Conservation (phyloP, 2,113 vertebrate species). For the Saguinus midas region DNA sequence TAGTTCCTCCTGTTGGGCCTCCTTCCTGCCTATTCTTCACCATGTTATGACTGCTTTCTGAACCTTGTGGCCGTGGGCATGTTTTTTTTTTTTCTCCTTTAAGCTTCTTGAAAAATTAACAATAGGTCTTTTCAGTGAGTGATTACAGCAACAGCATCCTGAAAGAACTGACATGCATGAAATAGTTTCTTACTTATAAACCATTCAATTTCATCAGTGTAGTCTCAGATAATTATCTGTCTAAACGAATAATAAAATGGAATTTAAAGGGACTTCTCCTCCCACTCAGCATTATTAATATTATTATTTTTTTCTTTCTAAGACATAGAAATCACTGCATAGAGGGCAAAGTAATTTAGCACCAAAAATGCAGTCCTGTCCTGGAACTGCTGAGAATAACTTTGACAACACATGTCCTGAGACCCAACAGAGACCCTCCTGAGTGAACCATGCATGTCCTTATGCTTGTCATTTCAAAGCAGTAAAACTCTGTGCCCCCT, state of each 20-base stretch:
- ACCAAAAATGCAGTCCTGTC: background rate
- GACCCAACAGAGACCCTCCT: background rate
- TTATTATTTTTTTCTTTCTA: background rate
- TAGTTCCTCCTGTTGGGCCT: background rate
- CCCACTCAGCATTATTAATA: background rate
- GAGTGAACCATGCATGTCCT: background rate
- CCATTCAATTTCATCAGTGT: background rate
- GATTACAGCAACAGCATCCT: background rate
- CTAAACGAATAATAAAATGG: background rate
- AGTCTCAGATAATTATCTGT: background rate
- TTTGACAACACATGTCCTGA: background rate
- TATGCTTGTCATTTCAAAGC: background rate
- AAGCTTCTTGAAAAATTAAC: background rate
- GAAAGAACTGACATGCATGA: background rate
- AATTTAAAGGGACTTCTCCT: background rate
- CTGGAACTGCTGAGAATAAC: background rate
- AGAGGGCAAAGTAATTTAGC: background rate
- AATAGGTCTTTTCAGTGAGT: background rate
- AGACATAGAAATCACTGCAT: background rate
- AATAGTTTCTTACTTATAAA: background rate
- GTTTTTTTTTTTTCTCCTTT: background rate
- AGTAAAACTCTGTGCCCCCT: background rate
- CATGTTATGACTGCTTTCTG: background rate
- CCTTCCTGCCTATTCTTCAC: background rate
- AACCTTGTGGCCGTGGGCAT: background rate